phyloP scores from a whole-genome alignment of 2,888 invertebrate species.

The Uropetala carovei region DNA sequence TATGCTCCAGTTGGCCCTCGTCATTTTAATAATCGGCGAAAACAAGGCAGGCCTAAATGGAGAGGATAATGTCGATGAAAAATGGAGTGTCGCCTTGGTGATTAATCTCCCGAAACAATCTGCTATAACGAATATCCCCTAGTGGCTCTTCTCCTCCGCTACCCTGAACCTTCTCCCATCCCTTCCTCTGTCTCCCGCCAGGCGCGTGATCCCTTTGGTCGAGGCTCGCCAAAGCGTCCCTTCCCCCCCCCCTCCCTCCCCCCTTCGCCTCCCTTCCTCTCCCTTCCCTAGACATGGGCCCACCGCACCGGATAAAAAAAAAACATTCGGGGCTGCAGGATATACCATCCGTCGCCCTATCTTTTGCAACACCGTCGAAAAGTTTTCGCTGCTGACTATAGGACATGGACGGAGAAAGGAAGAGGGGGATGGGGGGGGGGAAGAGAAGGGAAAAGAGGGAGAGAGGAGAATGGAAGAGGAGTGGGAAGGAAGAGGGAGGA shows the following conservation, averaged over 20 bases:
- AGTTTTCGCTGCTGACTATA: no score
- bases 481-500: neutral
- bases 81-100: conserved; percentile 59
- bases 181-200: neutral
- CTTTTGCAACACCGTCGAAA: no score
- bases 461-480: neutral
- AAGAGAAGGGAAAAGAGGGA: neutral
- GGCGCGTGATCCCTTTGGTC: conserved; percentile 5
- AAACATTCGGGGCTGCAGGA: no score
- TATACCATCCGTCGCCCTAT: no score
- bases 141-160: neutral
- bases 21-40: conserved; percentile 45
- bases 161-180: neutral
- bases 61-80: conserved; percentile 54
- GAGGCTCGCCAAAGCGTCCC: neutral
- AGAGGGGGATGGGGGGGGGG: no score
- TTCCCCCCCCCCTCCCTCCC: neutral
- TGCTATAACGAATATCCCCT: conserved; percentile 50
- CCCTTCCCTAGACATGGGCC: neutral
- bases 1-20: neutral
- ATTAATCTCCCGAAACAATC: conserved; percentile 62
- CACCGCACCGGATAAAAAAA: neutral
- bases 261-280: neutral
- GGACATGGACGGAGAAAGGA: neutral
- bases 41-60: conserved; percentile 33